Conservation (phyloP, 2,797 vertebrate species). For the Hyperoplus immaculatus region DNA sequence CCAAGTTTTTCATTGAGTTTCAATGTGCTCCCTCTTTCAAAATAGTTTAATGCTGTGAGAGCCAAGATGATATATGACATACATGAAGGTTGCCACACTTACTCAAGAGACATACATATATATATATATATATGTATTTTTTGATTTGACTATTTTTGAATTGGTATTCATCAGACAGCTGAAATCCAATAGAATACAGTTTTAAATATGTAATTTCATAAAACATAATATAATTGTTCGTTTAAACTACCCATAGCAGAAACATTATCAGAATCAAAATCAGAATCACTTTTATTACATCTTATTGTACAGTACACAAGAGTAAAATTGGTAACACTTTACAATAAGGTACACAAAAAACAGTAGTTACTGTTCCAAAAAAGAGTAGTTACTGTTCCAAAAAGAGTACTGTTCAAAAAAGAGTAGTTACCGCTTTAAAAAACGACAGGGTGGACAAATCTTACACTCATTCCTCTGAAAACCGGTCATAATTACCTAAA, state of each 20-base stretch:
- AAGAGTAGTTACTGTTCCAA: too few relatives aligned
- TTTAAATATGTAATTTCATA: not conserved
- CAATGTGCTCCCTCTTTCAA: not conserved
- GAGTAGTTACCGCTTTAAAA: too few relatives aligned
- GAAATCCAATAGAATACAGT: not conserved
- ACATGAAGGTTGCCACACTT: not conserved
- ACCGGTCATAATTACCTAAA: too few relatives aligned
- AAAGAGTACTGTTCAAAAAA: too few relatives aligned
- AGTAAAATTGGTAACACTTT: too few relatives aligned
- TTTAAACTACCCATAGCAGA: not conserved
- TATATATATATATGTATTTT: not conserved
- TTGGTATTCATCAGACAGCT: not conserved
- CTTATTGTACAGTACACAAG: too few relatives aligned
- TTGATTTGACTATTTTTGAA: not conserved
- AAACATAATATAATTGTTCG: not conserved
- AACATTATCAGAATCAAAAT: not conserved
- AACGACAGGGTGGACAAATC: too few relatives aligned
- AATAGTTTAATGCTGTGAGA: not conserved
- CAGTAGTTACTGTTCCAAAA: too few relatives aligned
- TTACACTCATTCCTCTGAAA: too few relatives aligned
- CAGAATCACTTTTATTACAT: not conserved
- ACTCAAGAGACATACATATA: not conserved
- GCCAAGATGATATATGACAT: not conserved
- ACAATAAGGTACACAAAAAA: too few relatives aligned
- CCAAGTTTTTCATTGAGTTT: not conserved